Base-by-base conservation (phyloP, 2,797 vertebrate species). In the Gymnothorax javanicus region DNA sequence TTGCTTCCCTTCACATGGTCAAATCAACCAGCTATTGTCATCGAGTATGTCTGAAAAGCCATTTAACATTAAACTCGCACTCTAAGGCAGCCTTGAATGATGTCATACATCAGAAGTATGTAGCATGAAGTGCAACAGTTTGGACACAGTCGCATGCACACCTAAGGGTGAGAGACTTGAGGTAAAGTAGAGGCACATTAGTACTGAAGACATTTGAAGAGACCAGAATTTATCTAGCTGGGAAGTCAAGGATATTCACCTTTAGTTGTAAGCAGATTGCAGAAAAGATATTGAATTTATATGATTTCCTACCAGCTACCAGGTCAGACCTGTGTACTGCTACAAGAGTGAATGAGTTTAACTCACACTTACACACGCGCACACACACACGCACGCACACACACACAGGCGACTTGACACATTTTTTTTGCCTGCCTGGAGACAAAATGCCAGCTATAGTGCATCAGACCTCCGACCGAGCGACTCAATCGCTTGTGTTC, bases 201-300 rank as follows among this genome's bases (percentile, higher is more conserved):
- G 54, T 67, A 58, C 81, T 15, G 82, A 57, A 64, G 81, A 85
- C 15, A 77, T 43, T 52, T 15, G 7, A 71, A 85, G 25, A 73
- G 77, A 88, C 43, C 59, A 33, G 57, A 54, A 33, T 57, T 83
- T 83, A 88, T 88, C 87, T 82, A 71, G 64, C 50, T 86, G 57
- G 67, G 85, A 71, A 86, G 84, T 27, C 84, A 57, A 33, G 87
- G 84, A 67, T 43, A 17, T 84, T 57, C 69, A 50, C 17, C 81
- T 77, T 82, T 27, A 62, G 81, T 86, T 84, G 75, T 86, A 82
- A 57, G 23, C 54, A n/a, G 58, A 27, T 58, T 0, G 69, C 77
- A 79, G 4, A 79, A 86, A 84, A 86, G 84, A 79, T 64, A 77
- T 83, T 58, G 86, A 73, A 27, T 81, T 84, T 86, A 52, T 73